Conservation (phyloP, 2,888 invertebrate genomes). For the Iselma pallidipennis region DNA sequence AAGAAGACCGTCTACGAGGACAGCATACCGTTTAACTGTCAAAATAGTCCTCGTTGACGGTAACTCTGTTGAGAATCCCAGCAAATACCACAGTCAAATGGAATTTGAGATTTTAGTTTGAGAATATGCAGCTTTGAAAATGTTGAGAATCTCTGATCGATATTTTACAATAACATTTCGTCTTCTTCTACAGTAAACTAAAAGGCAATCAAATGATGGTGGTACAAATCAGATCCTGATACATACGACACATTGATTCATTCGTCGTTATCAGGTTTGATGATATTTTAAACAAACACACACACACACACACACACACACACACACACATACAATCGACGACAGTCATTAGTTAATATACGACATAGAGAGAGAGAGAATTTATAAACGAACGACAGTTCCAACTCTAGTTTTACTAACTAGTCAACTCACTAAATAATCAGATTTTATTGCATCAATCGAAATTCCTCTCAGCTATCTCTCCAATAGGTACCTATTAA, state of each 20-base stretch:
- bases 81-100: too few species aligned
- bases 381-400: slow-evolving; percentile 23
- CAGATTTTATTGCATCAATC: slow-evolving; percentile 25
- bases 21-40: too few species aligned
- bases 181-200: too few species aligned
- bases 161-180: too few species aligned
- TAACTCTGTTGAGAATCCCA: too few species aligned
- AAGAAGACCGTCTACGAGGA: too few species aligned
- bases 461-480: neutral
- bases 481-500: neutral
- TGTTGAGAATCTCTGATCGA: too few species aligned
- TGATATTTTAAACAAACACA: slow-evolving; percentile 18
- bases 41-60: too few species aligned
- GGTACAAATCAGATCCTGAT: slow-evolving; percentile 15
- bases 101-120: too few species aligned
- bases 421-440: slow-evolving; percentile 27
- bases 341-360: slow-evolving; percentile 26
- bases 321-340: too few species aligned
- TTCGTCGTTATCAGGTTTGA: slow-evolving; percentile 5
- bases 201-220: neutral
- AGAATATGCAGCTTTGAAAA: too few species aligned
- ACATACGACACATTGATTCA: slow-evolving; percentile 15
- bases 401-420: too few species aligned
- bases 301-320: slow-evolving; percentile 18
- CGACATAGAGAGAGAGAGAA: neutral